Percentiles rank a stretch among this genome's conserved stretches.
These are phyloP conservation scores for Uropetala carovei DNA, from an alignment of 2,888 invertebrate genomes.

Conservation along the genomic window DNA sequence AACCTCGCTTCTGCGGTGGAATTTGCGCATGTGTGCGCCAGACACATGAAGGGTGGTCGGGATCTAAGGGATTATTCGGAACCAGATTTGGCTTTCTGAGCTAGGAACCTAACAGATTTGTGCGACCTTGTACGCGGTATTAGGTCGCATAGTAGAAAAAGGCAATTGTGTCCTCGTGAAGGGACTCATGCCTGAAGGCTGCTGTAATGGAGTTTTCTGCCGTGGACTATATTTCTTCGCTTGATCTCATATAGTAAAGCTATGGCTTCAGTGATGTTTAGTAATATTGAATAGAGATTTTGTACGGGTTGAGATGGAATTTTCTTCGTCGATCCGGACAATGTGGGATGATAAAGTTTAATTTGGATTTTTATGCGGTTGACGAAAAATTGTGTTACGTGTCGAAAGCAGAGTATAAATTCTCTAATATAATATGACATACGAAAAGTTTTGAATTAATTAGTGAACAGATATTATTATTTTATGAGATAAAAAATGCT, in stretches of 20 bases:
- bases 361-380: constrained; percentile 15
- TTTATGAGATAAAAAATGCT: too few species aligned
- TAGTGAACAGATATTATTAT: too few species aligned
- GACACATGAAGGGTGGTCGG: not conserved
- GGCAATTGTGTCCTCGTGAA: constrained; percentile 47
- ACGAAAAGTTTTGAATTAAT: too few species aligned
- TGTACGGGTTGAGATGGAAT: not conserved
- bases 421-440: too few species aligned
- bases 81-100: not conserved
- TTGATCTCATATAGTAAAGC: constrained; percentile 14
- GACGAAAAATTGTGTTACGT: not conserved
- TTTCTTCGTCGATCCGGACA: not conserved
- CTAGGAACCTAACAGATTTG: constrained; percentile 45
- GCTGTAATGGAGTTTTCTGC: not conserved
- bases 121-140: constrained; percentile 18
- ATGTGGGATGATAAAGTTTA: constrained; percentile 21
- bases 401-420: too few species aligned
- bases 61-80: not conserved
- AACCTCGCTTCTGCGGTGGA: not conserved
- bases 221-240: constrained; percentile 11
- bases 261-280: constrained; percentile 35
- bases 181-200: constrained; percentile 40
- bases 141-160: constrained; percentile 38
- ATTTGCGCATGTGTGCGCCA: not conserved
- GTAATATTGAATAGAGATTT: constrained; percentile 39